These are phyloP conservation scores for Steatornis caripensis DNA, from an alignment of 2,113 vertebrate genomes.

Conservation along the genomic window DNA sequence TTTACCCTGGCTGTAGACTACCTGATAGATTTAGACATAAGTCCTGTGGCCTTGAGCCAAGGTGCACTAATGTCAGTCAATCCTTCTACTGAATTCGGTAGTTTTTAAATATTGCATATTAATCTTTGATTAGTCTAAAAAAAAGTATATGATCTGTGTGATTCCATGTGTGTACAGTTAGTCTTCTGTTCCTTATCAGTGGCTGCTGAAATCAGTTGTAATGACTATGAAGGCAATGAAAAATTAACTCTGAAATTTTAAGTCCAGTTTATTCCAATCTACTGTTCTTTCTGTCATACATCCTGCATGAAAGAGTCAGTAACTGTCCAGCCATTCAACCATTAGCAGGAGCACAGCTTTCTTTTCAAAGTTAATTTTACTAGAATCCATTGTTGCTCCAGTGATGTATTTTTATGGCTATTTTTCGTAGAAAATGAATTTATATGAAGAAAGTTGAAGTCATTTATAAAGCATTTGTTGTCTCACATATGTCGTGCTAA, in stretches of 20 bases:
- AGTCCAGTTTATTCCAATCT: background rate
- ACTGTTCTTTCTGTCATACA: background rate
- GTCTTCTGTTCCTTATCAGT: background rate
- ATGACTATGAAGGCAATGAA: background rate
- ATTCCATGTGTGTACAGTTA: background rate
- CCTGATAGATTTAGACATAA: background rate
- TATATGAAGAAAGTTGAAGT: background rate
- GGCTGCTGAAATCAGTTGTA: background rate
- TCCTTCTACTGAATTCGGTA: background rate
- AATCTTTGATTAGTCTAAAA: background rate
- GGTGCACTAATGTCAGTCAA: background rate
- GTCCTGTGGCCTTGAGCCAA: background rate
- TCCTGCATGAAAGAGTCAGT: background rate
- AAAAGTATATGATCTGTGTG: background rate
- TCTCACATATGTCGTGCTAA: background rate
- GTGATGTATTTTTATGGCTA: background rate
- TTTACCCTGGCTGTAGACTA: background rate
- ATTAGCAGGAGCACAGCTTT: background rate
- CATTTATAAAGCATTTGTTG: conserved; percentile 14
- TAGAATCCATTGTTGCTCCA: background rate
- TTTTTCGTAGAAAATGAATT: background rate
- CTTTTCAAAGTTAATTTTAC: background rate
- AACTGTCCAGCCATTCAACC: background rate
- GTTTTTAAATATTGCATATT: background rate
- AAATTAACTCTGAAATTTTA: background rate